Evolutionary conservation across 2,113 vertebrate genomes (phyloP).

Genomic region (Serilophus lunatus): DNA sequence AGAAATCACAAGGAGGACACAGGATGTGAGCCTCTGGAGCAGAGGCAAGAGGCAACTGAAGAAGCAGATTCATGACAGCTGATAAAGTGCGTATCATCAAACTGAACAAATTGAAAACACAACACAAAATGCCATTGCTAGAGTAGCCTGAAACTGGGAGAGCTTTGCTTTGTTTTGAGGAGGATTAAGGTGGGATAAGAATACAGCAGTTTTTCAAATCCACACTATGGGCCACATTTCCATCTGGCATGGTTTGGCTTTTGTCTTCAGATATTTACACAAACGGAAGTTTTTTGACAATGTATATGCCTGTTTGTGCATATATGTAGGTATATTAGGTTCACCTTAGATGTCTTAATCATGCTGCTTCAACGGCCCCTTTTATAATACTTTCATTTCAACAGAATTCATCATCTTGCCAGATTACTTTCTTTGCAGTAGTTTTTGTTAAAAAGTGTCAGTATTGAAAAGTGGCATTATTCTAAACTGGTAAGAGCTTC

Average conservation of each 20-base stretch:
- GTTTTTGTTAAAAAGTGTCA: background rate
- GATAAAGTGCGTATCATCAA: background rate
- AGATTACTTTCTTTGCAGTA: background rate
- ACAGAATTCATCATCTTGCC: background rate
- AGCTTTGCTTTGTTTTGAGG: background rate
- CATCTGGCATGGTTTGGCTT: background rate
- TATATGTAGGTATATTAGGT: background rate
- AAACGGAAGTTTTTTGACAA: background rate
- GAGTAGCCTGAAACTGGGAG: background rate
- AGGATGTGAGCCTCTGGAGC: background rate
- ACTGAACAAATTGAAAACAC: background rate
- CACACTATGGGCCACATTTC: background rate
- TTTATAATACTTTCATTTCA: background rate
- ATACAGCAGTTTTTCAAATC: background rate
- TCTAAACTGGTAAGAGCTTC: background rate
- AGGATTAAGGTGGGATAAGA: background rate
- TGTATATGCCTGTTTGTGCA: background rate
- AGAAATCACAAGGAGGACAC: background rate
- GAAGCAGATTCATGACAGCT: background rate
- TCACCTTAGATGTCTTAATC: background rate
- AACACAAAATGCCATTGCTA: background rate
- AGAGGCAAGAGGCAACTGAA: background rate
- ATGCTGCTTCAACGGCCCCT: background rate
- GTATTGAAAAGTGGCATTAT: background rate
- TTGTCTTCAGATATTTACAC: background rate